Evolutionary conservation across 2,797 vertebrate genomes (phyloP).

Genomic region (Hippocampus kuda): DNA sequence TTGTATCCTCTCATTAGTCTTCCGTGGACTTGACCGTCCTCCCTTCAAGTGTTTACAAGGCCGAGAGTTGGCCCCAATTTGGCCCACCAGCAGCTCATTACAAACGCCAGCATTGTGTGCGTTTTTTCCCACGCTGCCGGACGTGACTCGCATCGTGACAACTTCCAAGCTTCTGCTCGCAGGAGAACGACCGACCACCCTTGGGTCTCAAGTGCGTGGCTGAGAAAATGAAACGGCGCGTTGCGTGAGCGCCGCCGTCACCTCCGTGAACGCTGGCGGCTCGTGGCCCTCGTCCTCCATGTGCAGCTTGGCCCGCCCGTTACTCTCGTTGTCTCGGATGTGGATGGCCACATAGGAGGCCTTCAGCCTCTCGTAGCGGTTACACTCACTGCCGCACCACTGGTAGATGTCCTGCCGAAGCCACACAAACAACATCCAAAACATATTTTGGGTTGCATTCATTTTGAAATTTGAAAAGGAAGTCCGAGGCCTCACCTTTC

Average conservation of each 20-base stretch:
- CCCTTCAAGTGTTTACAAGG: slow-evolving; percentile 28
- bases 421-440: not conserved
- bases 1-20: slow-evolving; percentile 7
- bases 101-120: slow-evolving; percentile 36
- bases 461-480: not conserved
- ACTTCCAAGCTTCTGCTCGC: slow-evolving; percentile 7
- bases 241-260: slow-evolving; percentile 33
- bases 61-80: slow-evolving; percentile 30
- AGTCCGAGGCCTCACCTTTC: slow-evolving; percentile 42
- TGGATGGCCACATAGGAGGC: slow-evolving; percentile 68
- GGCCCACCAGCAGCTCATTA: slow-evolving; percentile 25
- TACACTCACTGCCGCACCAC: slow-evolving; percentile 79
- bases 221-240: too few relatives aligned
- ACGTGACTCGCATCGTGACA: slow-evolving; percentile 16
- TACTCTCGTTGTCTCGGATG: slow-evolving; percentile 78
- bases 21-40: slow-evolving; percentile 11
- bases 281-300: slow-evolving; percentile 74
- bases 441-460: not conserved
- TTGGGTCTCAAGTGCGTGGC: not conserved
- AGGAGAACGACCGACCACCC: not conserved
- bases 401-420: slow-evolving; percentile 65
- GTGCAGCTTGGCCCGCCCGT: slow-evolving; percentile 72
- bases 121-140: slow-evolving; percentile 32
- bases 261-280: slow-evolving; percentile 68
- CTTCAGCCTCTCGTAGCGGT: slow-evolving; percentile 77